A percentile compares a stretch with the other conserved stretches of the same genome.
Evolutionary conservation across 2,888 invertebrate species (phyloP).

Genomic region (Drosophila melanosoma): DNA sequence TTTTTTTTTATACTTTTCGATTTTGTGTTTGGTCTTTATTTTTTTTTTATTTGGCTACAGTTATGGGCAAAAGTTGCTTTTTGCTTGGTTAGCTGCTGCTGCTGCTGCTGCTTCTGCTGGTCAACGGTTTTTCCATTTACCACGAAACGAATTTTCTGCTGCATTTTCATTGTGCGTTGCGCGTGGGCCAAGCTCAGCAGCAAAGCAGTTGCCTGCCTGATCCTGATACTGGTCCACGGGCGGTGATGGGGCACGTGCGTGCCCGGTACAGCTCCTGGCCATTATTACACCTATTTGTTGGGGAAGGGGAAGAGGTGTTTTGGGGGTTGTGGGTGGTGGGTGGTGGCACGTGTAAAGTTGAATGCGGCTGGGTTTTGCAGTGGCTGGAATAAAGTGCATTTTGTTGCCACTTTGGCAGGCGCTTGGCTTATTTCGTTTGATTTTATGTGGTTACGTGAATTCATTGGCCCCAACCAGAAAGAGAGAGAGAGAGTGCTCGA

Average conservation of each 20-base stretch:
- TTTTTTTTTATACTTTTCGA: conserved; percentile 13
- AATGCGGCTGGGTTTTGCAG: conserved; percentile 33
- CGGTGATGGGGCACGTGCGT: conserved; percentile 69
- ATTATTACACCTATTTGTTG: conserved; percentile 74
- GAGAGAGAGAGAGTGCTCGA: not conserved
- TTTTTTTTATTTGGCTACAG: conserved; percentile 54
- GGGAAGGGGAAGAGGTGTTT: not conserved
- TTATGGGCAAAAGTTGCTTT: conserved; percentile 68
- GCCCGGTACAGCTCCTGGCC: conserved; percentile 69
- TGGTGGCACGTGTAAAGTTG: conserved; percentile 52
- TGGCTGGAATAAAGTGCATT: conserved; percentile 72
- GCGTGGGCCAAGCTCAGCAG: conserved; percentile 15
- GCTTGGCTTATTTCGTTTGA: conserved; percentile 80
- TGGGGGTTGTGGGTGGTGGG: conserved; percentile 4
- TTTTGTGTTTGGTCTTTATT: conserved; percentile 1
- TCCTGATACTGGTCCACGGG: conserved; percentile 41
- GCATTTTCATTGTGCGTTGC: conserved; percentile 64
- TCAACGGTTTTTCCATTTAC: conserved; percentile 26
- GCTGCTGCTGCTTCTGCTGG: conserved; percentile 26
- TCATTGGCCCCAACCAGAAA: conserved; percentile 50
- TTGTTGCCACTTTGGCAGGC: conserved; percentile 74
- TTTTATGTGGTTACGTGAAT: conserved; percentile 82
- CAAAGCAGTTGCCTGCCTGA: conserved; percentile 10
- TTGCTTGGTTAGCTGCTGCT: conserved; percentile 52
- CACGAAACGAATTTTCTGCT: conserved; percentile 28